Conservation (phyloP, 2,113 vertebrate genomes). For the Hemichromis elongatus region DNA sequence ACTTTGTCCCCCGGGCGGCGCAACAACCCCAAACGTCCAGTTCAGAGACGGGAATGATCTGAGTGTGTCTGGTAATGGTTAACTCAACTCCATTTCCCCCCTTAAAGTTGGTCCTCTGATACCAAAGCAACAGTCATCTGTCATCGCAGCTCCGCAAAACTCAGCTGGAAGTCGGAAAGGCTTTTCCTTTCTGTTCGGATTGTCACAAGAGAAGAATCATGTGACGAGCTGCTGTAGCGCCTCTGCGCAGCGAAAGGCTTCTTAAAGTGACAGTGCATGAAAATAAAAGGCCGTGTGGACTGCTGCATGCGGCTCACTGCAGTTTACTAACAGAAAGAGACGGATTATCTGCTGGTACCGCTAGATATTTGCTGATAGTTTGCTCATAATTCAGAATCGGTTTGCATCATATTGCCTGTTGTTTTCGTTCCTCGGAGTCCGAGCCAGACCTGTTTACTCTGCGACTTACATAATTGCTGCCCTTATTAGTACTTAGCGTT, state of each 20-base stretch:
- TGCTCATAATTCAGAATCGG: background rate
- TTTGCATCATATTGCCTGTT: background rate
- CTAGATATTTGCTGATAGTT: background rate
- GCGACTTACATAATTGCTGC: constrained; percentile 4
- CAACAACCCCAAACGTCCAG: constrained; percentile 21
- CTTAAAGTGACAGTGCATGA: constrained; percentile 67
- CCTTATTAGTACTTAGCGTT: background rate
- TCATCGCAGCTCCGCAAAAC: constrained; percentile 33
- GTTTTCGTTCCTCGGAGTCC: background rate
- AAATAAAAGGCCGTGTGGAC: background rate
- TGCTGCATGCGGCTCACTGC: background rate
- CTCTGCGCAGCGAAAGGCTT: constrained; percentile 40
- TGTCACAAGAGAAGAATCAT: constrained; percentile 84
- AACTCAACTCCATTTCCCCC: constrained; percentile 49
- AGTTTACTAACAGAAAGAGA: background rate
- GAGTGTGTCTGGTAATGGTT: background rate
- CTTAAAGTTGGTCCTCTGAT: constrained; percentile 6
- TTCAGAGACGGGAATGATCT: background rate
- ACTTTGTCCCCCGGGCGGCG: constrained; percentile 59
- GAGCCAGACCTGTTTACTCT: background rate
- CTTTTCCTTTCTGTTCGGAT: constrained; percentile 61
- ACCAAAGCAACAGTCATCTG: background rate
- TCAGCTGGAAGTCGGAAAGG: constrained; percentile 49
- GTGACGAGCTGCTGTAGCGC: constrained; percentile 65
- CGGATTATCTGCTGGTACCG: background rate